phyloP scores from a whole-genome alignment of 2,888 invertebrate genomes.

The Eudasyphora cyanicolor region DNA sequence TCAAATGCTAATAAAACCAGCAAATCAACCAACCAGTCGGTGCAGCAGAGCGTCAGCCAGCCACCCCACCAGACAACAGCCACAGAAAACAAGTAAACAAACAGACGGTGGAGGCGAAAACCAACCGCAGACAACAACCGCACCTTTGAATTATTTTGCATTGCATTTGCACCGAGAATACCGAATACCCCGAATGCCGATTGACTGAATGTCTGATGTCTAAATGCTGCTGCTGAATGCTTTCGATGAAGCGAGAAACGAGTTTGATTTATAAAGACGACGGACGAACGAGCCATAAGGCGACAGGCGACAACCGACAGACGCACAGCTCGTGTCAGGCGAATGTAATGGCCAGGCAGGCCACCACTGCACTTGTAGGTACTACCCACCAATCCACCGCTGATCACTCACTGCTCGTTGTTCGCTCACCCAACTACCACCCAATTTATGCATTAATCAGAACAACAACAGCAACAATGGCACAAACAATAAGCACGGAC shows the following conservation, averaged over 20 bases:
- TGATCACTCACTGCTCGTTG: background rate
- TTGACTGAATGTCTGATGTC: conserved; percentile 32
- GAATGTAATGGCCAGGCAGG: background rate
- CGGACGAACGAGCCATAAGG: background rate
- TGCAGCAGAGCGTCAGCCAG: no score
- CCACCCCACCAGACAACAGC: background rate
- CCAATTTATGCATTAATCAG: conserved; percentile 28
- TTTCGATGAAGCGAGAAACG: conserved; percentile 38
- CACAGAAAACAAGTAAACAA: conserved; percentile 1
- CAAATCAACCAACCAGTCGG: conserved; percentile 17
- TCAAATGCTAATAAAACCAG: conserved; percentile 21
- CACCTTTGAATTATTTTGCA: conserved; percentile 49
- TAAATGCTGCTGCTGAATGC: no score
- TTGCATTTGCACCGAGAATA: conserved; percentile 23
- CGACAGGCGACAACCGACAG: conserved; percentile 2
- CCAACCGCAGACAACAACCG: conserved; percentile 44
- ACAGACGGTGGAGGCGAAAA: background rate
- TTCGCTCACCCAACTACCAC: conserved; percentile 15
- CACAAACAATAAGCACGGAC: background rate
- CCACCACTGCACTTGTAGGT: background rate
- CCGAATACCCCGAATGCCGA: background rate
- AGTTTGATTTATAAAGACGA: conserved; percentile 34
- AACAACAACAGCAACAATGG: conserved; percentile 29
- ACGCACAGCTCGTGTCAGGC: conserved; percentile 8
- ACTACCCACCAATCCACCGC: background rate